phyloP scores from a whole-genome alignment of 2,888 invertebrate species.

The Amblyjoppa proteus region DNA sequence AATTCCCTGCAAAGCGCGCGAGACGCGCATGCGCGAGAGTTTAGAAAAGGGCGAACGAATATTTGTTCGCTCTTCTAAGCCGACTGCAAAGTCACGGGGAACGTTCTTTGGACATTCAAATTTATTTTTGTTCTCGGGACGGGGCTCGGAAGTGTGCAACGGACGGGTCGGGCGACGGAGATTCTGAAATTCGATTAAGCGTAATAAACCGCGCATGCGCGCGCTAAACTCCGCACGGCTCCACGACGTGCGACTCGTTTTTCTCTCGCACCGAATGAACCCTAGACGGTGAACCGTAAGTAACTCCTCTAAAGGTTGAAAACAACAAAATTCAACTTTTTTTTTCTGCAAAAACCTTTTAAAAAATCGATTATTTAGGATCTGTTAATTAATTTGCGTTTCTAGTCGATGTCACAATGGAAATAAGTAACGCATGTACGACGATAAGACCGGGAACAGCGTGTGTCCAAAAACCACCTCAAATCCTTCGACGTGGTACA shows the following conservation, averaged over 20 bases:
- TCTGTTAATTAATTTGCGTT: too few relatives aligned
- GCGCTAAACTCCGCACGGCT: constrained; percentile 15
- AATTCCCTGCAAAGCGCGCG: constrained; percentile 41
- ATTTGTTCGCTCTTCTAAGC: constrained; percentile 57
- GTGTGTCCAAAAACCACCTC: not conserved
- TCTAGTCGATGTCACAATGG: too few relatives aligned
- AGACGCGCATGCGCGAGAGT: constrained; percentile 1
- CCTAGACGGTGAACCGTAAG: too few relatives aligned
- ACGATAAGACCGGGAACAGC: not conserved
- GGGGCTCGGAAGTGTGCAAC: not conserved
- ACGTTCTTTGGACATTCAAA: constrained; percentile 61
- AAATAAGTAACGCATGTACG: too few relatives aligned
- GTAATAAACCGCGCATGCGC: constrained; percentile 2
- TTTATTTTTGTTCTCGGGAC: constrained; percentile 41
- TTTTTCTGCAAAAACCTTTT: too few relatives aligned
- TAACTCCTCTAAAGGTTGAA: too few relatives aligned
- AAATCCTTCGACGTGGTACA: too few relatives aligned
- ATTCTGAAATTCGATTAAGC: constrained; percentile 60
- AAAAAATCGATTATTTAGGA: too few relatives aligned
- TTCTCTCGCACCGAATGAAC: not conserved
- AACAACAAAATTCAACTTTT: not conserved
- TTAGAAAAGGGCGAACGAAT: constrained; percentile 43
- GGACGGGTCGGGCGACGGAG: constrained; percentile 30
- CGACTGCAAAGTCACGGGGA: constrained; percentile 62
- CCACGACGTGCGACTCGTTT: constrained; percentile 59